phyloP scores from a whole-genome alignment of 1,140 invertebrate species.

The Stenopsyche tienmushanensis region DNA sequence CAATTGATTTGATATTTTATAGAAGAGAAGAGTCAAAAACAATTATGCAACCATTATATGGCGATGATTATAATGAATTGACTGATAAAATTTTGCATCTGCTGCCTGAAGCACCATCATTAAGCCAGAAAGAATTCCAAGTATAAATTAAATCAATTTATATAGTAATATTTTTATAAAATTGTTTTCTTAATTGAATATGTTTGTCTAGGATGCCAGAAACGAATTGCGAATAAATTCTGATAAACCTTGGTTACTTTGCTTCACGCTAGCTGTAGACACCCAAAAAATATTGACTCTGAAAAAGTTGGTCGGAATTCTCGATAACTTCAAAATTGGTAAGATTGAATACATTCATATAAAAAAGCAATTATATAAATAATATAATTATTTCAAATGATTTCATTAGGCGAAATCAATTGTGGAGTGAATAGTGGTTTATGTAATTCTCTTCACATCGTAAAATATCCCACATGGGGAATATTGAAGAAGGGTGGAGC shows the following conservation, averaged over 20 bases:
- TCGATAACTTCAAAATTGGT: slow-evolving; percentile 62
- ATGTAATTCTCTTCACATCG: slow-evolving; percentile 59
- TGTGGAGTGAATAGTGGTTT: slow-evolving; percentile 58
- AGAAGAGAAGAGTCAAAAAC: slow-evolving; percentile 44
- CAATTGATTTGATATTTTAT: slow-evolving; percentile 52
- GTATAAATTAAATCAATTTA: slow-evolving; percentile 32
- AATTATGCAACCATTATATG: slow-evolving; percentile 44
- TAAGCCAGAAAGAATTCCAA: slow-evolving; percentile 56
- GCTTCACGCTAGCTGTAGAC: slow-evolving; percentile 62
- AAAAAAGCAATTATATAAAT: not conserved
- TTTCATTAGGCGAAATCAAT: slow-evolving; percentile 58
- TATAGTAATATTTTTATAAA: slow-evolving; percentile 2
- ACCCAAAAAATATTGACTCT: slow-evolving; percentile 58
- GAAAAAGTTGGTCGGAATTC: slow-evolving; percentile 62
- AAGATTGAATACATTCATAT: slow-evolving; percentile 28
- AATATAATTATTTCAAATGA: slow-evolving; percentile 32
- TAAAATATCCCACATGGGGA: slow-evolving; percentile 69
- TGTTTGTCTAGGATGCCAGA: slow-evolving; percentile 51
- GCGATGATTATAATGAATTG: slow-evolving; percentile 56
- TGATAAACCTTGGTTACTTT: slow-evolving; percentile 63
- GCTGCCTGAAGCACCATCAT: slow-evolving; percentile 56
- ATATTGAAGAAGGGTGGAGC: slow-evolving; percentile 70
- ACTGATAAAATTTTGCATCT: slow-evolving; percentile 57
- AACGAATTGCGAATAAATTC: slow-evolving; percentile 46
- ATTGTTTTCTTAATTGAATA: slow-evolving; percentile 26